Evolutionary conservation across 1,140 invertebrate genomes (phyloP), one percentile per base, ranked within the genome.

Genomic region (Papilio helenus): DNA sequence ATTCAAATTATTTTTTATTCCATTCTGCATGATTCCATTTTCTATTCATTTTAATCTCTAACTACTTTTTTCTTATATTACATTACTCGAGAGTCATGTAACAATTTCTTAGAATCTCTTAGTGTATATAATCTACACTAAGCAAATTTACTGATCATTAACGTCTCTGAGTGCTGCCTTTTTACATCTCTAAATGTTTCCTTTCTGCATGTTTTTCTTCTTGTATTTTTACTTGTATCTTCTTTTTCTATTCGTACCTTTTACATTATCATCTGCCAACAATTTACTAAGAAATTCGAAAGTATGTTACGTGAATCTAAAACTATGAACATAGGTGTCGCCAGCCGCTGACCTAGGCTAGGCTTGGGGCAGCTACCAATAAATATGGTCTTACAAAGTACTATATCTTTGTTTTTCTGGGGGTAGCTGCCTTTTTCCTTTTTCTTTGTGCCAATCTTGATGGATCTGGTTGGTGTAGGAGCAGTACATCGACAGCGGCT

Each of bases 401-500:
- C 8, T 49, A 49, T 16, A 2, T 18, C n/a, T 16, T 1, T 49
- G 2, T 20, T 20, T 44, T 42, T 42, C n/a, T 44, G 20, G n/a
- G n/a, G n/a, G 34, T 3, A 5, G 34, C 34, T 39, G 44, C 44
- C 44, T 46, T 14, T 46, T 46, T 14, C 12, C 42, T 29, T 46
- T 23, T 16, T 73, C 42, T 20, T 26, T 29, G 58, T 29, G 14
- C 8, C 12, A 14, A 68, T 16, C 61, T 29, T 68, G 61, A 68
- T 68, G 61, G 61, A 8, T 29, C 14, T 68, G 61, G 61, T 68
- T 68, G 26, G 44, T 91, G 77, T 92, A 98, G 98, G 95, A 98
- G 97, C 87, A 98, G 98, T 91, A 98, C 97, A 14, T 98, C 98
- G 1, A 97, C 97, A 29, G 98, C 98, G 18, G 98, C 98, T 16